These are phyloP conservation scores for Malurus splendens DNA, from an alignment of 2,797 vertebrate species.

Conservation along the genomic window DNA sequence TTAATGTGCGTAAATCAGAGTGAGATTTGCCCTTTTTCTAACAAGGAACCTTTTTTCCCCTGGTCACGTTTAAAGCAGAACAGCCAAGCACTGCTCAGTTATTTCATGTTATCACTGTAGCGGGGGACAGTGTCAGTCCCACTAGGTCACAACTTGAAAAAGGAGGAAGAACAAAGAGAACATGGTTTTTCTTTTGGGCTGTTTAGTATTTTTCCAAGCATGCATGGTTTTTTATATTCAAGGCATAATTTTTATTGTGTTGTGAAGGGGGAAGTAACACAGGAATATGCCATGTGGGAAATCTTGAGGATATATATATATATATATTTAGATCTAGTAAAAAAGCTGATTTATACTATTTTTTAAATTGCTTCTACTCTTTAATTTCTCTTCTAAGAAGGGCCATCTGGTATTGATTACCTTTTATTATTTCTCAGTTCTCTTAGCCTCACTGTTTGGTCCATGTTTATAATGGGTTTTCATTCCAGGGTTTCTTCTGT, in stretches of 20 bases:
- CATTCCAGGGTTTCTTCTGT: constrained; percentile 2
- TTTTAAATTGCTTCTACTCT: constrained; percentile 50
- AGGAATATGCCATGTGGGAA: background rate
- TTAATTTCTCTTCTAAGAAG: constrained; percentile 51
- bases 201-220: background rate
- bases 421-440: constrained; percentile 60
- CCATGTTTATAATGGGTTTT: constrained; percentile 46
- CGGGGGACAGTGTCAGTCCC: background rate
- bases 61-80: background rate
- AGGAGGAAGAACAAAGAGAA: constrained; percentile 10
- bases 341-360: constrained; percentile 56
- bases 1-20: constrained; percentile 20
- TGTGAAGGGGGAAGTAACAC: background rate
- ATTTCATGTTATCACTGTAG: background rate
- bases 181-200: background rate
- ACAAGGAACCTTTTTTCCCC: background rate
- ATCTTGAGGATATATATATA: background rate
- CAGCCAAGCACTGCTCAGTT: background rate
- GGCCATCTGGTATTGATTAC: constrained; percentile 61
- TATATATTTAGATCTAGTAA: constrained; percentile 7
- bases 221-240: background rate
- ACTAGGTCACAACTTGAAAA: constrained; percentile 6
- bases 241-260: background rate
- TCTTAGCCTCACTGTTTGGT: background rate
- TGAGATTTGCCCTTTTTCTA: background rate